phyloP scores from a whole-genome alignment of 2,113 vertebrate species.

The Datnioides undecimradiatus region DNA sequence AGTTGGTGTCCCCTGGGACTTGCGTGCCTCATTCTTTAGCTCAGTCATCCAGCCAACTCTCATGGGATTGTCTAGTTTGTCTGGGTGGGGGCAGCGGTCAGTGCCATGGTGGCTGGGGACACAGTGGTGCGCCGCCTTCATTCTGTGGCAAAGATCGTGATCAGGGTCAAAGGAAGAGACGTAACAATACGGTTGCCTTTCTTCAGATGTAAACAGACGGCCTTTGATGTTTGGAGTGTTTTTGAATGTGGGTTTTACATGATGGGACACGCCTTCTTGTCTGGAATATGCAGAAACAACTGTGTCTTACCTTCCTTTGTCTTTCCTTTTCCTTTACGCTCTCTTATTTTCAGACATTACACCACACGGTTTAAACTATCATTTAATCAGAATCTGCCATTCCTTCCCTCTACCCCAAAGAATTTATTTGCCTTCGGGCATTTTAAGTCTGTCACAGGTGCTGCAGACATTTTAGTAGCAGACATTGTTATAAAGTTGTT shows the following conservation, averaged over 20 bases:
- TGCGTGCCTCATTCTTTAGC: slow-evolving; percentile 43
- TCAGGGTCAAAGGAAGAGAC: slow-evolving; percentile 54
- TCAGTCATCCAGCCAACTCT: slow-evolving; percentile 53
- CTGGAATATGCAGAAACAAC: slow-evolving; percentile 27
- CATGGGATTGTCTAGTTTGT: slow-evolving; percentile 58
- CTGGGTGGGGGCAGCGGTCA: slow-evolving; percentile 56
- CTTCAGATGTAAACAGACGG: slow-evolving; percentile 40
- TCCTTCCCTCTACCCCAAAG: background rate
- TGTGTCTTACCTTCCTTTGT: slow-evolving; percentile 24
- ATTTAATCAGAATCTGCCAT: slow-evolving; percentile 12
- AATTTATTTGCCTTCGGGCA: slow-evolving; percentile 18
- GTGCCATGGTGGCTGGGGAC: slow-evolving; percentile 53
- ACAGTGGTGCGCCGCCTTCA: slow-evolving; percentile 44
- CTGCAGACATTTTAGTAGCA: slow-evolving; percentile 42
- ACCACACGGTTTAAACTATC: background rate
- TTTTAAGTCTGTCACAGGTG: slow-evolving; percentile 30
- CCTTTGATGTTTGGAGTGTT: slow-evolving; percentile 49
- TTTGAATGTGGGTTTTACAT: slow-evolving; percentile 52
- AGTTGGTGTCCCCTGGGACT: slow-evolving; percentile 50
- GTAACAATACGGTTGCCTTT: slow-evolving; percentile 48
- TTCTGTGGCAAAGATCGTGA: slow-evolving; percentile 44
- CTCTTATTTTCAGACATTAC: background rate
- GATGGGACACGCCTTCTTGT: slow-evolving; percentile 19
- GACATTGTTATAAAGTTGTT: slow-evolving; percentile 36
- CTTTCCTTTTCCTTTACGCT: slow-evolving; percentile 2